Evolutionary conservation across 2,797 vertebrate species (phyloP), one percentile per base, ranked within the genome.

Genomic region (Phoebastria nigripes): DNA sequence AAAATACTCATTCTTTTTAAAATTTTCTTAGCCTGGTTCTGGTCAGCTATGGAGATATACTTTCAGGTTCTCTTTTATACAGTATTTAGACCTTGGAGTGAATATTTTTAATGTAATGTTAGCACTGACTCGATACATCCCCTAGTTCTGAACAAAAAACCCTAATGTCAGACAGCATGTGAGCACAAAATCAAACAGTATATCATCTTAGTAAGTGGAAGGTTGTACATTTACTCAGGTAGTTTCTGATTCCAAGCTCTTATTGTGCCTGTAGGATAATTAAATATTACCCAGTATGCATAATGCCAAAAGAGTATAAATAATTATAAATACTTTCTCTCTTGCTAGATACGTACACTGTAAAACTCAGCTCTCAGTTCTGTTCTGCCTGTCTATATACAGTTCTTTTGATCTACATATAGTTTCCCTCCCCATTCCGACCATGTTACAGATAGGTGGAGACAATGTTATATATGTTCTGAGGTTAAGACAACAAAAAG

Each of bases 81-180:
- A 59, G 15, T 51, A 22, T 76, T 85, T 55, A 59, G 49, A 14
- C 9, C 24, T 72, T 25, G 21, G 28, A 69, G 9, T 65, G 9
- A 92, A 13, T 42, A 22, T 31, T 82, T 89, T 67, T 20, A 25
- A 31, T 41, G 20, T 47, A 33, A 37, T 29, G 1, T 35, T 74
- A 37, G 28, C 31, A 63, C 7, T 63, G 55, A 71, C 59, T 71
- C 37, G 19, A 49, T 59, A 59, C 4, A 55, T 71, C 3, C 12
- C 5, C 8, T 39, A 42, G 9, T 47, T 71, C 22, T 82, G 44
- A 78, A 26, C 20, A 55, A 56, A 69, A 66, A 25, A 1, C 12
- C 9, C 3, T 52, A 11, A 33, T 21, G 3, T 52, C 52, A 70
- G 35, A 61, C 33, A 21, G 12, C 2, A 13, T 1, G 0, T 14